Percentiles rank a stretch among this genome's conserved stretches.
phyloP scores from a whole-genome alignment of 2,797 vertebrate genomes.

The Acropternis orthonyx region DNA sequence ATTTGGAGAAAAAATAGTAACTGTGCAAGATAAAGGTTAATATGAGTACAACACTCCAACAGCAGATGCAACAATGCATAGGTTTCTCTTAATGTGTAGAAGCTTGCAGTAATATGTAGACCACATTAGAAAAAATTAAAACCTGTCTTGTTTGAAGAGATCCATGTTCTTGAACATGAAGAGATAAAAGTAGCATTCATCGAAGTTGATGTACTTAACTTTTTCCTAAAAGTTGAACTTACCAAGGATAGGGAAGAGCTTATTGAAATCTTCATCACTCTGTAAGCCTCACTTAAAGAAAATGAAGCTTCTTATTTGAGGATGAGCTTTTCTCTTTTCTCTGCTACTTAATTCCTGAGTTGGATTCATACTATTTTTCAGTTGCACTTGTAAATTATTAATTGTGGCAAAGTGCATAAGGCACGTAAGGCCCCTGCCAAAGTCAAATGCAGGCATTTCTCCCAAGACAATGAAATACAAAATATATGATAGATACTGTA shows the following conservation, averaged over 20 bases:
- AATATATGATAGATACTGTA: not conserved
- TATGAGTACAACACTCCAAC: not conserved
- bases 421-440: not conserved
- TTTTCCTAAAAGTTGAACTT: not conserved
- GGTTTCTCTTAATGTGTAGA: not conserved
- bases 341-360: not conserved
- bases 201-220: not conserved
- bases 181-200: not conserved
- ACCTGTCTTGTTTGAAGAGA: not conserved
- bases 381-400: not conserved
- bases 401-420: not conserved
- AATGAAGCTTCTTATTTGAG: not conserved
- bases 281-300: not conserved
- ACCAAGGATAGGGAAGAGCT: not conserved
- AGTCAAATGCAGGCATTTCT: not conserved
- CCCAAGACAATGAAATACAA: not conserved
- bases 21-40: not conserved
- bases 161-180: not conserved
- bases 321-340: conserved; percentile 25
- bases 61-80: not conserved
- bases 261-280: not conserved
- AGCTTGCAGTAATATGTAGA: not conserved
- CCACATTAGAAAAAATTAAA: not conserved
- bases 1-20: not conserved
- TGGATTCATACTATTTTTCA: not conserved